phyloP scores from a whole-genome alignment of 2,888 invertebrate genomes.

The Troglohyphantes excavatus region DNA sequence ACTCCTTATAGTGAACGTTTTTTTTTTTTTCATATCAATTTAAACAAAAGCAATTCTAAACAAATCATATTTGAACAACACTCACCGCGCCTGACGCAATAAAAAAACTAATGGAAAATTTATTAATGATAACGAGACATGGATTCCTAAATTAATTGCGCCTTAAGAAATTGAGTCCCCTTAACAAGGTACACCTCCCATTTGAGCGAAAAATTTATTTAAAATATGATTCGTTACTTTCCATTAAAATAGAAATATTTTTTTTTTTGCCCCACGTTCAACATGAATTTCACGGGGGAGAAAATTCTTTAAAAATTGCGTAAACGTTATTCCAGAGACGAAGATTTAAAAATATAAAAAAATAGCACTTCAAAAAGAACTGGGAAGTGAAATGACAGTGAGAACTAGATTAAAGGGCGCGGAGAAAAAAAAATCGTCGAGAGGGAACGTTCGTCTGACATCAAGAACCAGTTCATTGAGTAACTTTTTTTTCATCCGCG shows the following conservation, averaged over 20 bases:
- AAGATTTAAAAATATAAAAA: neutral
- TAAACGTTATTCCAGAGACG: neutral
- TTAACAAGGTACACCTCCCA: neutral
- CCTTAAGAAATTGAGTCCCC: constrained; percentile 9
- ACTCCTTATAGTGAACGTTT: no score
- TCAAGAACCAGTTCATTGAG: constrained; percentile 5
- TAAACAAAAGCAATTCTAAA: no score
- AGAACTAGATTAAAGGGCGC: neutral
- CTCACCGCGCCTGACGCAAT: neutral
- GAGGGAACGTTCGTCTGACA: neutral
- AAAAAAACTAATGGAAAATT: neutral
- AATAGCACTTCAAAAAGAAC: neutral
- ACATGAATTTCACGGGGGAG: neutral
- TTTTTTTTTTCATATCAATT: no score
- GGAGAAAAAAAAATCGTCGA: neutral
- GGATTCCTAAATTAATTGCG: neutral
- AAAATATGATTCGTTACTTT: neutral
- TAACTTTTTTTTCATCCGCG: neutral
- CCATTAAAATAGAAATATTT: neutral
- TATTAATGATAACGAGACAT: neutral
- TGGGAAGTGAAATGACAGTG: neutral
- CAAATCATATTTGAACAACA: no score
- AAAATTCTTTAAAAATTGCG: neutral
- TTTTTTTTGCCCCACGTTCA: neutral
- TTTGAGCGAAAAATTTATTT: neutral